Evolutionary conservation across 2,797 vertebrate species (phyloP).

Genomic region (Neoniphon sammara): DNA sequence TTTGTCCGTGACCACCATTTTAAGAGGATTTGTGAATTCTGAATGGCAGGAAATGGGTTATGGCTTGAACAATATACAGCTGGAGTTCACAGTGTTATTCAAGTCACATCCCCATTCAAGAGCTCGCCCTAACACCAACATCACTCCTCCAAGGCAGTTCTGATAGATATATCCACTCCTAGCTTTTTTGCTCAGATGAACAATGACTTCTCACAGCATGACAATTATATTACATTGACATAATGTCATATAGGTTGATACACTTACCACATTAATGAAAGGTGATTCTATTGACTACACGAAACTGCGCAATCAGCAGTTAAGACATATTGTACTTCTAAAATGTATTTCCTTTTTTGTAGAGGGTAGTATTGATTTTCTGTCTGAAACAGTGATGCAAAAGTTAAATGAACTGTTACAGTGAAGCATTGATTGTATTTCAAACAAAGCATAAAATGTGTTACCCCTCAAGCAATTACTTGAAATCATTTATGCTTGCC

Average conservation of each 20-base stretch:
- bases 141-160: conserved; percentile 23
- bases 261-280: conserved; percentile 54
- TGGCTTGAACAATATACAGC: conserved; percentile 40
- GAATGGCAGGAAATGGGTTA: conserved; percentile 69
- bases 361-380: conserved; percentile 59
- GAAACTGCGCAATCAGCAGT: conserved; percentile 50
- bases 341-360: conserved; percentile 49
- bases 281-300: conserved; percentile 54
- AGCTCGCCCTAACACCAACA: conserved; percentile 3
- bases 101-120: conserved; percentile 31
- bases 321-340: conserved; percentile 36
- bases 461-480: conserved; percentile 34
- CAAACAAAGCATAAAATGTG: conserved; percentile 32
- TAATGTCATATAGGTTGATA: conserved; percentile 55
- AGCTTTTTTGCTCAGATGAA: conserved; percentile 46
- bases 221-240: conserved; percentile 55
- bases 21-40: conserved; percentile 70
- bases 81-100: conserved; percentile 38
- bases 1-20: conserved; percentile 73
- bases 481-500: conserved; percentile 28
- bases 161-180: conserved; percentile 26
- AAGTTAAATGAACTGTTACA: conserved; percentile 53
- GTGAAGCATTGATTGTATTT: conserved; percentile 52
- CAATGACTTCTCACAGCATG: conserved; percentile 38
- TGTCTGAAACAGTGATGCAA: conserved; percentile 40